These are phyloP conservation scores for Natrix natrix DNA, from an alignment of 2,797 vertebrate species.

Conservation along the genomic window DNA sequence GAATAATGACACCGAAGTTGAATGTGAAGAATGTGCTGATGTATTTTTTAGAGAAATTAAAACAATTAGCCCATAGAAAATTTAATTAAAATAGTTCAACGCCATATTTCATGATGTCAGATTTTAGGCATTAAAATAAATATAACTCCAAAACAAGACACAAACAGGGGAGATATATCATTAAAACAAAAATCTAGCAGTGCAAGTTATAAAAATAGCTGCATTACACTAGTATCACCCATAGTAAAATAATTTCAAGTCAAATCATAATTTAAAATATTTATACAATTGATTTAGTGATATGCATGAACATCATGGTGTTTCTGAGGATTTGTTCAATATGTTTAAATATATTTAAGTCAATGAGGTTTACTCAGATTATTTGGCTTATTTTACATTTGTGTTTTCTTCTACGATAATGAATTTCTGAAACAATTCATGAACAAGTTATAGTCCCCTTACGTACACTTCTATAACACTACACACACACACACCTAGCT, in stretches of 20 bases:
- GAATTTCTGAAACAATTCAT: conserved; percentile 8
- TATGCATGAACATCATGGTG: neutral
- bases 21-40: neutral
- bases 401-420: conserved; percentile 39
- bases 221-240: neutral
- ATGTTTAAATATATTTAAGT: neutral
- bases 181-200: neutral
- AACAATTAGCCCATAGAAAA: neutral
- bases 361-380: neutral
- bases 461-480: neutral
- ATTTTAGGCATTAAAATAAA: neutral
- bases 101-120: neutral
- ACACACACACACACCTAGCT: neutral
- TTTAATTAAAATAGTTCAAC: neutral
- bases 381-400: conserved; percentile 32
- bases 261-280: neutral
- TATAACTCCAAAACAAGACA: neutral
- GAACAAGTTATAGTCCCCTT: neutral
- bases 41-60: neutral
- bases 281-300: neutral
- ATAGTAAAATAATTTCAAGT: neutral
- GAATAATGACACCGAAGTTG: neutral
- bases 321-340: neutral
- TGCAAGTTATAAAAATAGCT: neutral
- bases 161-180: neutral